phyloP scores from a whole-genome alignment of 1,140 invertebrate genomes.

The Drosophila albomicans region DNA sequence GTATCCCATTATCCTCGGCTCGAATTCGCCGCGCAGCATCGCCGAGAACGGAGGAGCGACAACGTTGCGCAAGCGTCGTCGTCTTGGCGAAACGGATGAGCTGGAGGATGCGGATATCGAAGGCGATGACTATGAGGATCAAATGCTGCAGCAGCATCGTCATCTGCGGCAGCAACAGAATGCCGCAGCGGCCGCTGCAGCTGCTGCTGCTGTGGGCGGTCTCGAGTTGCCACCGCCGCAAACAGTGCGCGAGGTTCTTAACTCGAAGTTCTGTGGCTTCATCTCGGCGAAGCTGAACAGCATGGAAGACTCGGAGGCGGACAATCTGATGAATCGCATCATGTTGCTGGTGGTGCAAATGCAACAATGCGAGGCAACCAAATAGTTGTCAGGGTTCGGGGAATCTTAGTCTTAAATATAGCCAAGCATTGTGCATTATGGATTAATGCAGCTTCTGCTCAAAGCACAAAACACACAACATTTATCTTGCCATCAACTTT shows the following conservation, averaged over 20 bases:
- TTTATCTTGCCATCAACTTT: conserved; percentile 43
- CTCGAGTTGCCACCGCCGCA: conserved; percentile 74
- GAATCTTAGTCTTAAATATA: conserved; percentile 18
- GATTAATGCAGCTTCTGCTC: conserved; percentile 59
- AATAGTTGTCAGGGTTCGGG: conserved; percentile 34
- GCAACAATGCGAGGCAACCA: conserved; percentile 65
- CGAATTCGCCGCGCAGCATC: conserved; percentile 69
- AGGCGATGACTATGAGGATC: conserved; percentile 78
- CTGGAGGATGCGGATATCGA: conserved; percentile 59
- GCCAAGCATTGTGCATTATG: conserved; percentile 45
- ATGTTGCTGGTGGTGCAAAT: conserved; percentile 78
- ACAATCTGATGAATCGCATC: conserved; percentile 84
- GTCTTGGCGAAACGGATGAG: conserved; percentile 54
- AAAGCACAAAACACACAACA: conserved; percentile 37
- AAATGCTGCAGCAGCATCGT: conserved; percentile 82
- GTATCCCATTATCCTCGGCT: conserved; percentile 79
- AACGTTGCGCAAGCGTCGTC: conserved; percentile 60
- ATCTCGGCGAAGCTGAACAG: conserved; percentile 83
- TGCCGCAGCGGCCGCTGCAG: conserved; percentile 21
- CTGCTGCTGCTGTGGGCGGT: conserved; percentile 30
- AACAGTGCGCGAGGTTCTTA: conserved; percentile 80
- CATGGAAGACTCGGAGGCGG: conserved; percentile 81
- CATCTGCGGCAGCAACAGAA: conserved; percentile 78
- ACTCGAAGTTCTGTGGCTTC: conserved; percentile 82
- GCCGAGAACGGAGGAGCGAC: conserved; percentile 26